Percentiles rank a stretch among this genome's conserved stretches.
Conservation (phyloP, 2,888 invertebrate species). For the Brachylomia viminalis region DNA sequence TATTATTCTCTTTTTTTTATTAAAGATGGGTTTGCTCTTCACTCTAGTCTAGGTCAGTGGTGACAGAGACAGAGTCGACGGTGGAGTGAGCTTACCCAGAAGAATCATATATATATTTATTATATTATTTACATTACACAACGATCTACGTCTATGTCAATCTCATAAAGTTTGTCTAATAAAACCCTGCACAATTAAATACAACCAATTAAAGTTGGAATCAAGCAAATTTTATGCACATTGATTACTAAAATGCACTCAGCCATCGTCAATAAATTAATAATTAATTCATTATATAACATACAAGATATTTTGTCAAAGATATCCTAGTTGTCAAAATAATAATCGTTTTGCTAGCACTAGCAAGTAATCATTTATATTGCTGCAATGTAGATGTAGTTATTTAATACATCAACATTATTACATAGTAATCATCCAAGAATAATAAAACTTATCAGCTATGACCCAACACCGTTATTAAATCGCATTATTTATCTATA, state of each 20-base stretch:
- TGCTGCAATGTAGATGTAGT: neutral
- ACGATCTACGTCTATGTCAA: slow-evolving; percentile 26
- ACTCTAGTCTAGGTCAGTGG: too few species aligned
- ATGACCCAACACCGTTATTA: slow-evolving; percentile 41
- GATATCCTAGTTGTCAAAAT: neutral
- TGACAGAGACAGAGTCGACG: too few species aligned
- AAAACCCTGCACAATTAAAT: slow-evolving; percentile 52
- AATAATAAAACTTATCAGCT: neutral
- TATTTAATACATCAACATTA: neutral
- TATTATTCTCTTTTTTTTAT: too few species aligned
- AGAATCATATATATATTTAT: too few species aligned
- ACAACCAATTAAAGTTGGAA: slow-evolving; percentile 24
- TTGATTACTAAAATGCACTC: neutral
- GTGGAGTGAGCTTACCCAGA: too few species aligned
- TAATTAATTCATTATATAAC: neutral
- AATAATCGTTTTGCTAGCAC: slow-evolving; percentile 9
- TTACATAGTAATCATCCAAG: slow-evolving; percentile 2
- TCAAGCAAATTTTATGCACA: neutral
- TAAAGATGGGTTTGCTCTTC: too few species aligned
- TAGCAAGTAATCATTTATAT: slow-evolving; percentile 16
- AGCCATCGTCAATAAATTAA: slow-evolving; percentile 13
- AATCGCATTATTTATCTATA: neutral
- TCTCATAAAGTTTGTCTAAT: slow-evolving; percentile 15
- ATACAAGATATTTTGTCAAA: neutral
- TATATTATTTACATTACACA: slow-evolving; percentile 20